Conservation (phyloP, 1,140 invertebrate species). For the Eriocheir sinensis region DNA sequence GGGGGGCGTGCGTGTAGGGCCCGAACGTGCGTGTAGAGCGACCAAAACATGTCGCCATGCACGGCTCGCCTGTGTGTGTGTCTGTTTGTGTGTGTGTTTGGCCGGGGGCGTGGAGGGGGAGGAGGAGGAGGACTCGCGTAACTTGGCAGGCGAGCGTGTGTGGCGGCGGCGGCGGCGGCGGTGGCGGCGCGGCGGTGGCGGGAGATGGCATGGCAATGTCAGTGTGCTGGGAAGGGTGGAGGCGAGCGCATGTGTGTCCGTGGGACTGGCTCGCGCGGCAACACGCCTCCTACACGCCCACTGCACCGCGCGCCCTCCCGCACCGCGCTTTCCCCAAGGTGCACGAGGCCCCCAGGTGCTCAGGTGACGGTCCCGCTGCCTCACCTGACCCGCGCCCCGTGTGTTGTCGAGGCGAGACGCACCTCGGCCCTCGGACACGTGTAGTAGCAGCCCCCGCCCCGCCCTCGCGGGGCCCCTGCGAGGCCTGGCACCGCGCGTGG, state of each 20-base stretch:
- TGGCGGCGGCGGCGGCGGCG: too few relatives aligned
- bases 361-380: too few relatives aligned
- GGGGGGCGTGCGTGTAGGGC: not conserved
- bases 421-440: not conserved
- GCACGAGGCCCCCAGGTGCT: not conserved
- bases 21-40: too few relatives aligned
- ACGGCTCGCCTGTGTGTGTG: not conserved
- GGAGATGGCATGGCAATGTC: slow-evolving; percentile 8
- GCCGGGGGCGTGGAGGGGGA: not conserved
- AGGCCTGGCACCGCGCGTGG: slow-evolving; percentile 11
- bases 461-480: not conserved
- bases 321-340: not conserved
- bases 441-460: not conserved
- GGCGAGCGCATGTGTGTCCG: not conserved
- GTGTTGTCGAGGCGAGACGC: not conserved
- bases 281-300: not conserved
- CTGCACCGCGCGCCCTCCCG: not conserved
- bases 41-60: not conserved
- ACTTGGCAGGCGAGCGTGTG: not conserved
- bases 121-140: slow-evolving; percentile 16
- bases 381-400: too few relatives aligned
- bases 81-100: not conserved
- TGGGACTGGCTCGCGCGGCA: not conserved
- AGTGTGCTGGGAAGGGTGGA: not conserved
- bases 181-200: not conserved